These are phyloP conservation scores for Athripsodes cinereus DNA, from an alignment of 2,888 invertebrate species.

Conservation along the genomic window DNA sequence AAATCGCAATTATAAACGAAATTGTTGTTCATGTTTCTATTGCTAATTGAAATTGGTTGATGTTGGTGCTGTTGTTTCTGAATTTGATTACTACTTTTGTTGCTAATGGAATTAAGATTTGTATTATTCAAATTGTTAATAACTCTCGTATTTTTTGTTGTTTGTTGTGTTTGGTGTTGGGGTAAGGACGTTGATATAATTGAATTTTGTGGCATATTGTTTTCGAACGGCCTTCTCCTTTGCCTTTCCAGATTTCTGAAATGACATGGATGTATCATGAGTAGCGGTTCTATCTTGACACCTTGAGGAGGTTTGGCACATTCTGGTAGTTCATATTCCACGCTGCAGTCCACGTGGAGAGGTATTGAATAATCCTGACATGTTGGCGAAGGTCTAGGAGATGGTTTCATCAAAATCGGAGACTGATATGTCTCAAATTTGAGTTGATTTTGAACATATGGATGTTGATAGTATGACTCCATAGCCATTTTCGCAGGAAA, in stretches of 20 bases:
- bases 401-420: conserved; percentile 17
- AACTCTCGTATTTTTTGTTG: not conserved
- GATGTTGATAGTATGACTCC: conserved; percentile 17
- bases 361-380: conserved; percentile 57
- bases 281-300: conserved; percentile 58
- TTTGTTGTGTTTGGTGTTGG: not conserved
- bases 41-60: not conserved
- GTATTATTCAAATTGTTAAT: not conserved
- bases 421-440: conserved; percentile 15
- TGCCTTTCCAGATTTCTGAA: conserved; percentile 67
- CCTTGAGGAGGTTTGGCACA: conserved; percentile 67
- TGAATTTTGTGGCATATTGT: conserved; percentile 51
- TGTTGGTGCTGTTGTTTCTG: not conserved
- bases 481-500: conserved; percentile 23
- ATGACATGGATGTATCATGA: conserved; percentile 72
- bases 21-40: not conserved
- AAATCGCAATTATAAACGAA: not conserved
- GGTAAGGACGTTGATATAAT: not conserved
- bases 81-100: no score
- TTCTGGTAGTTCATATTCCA: conserved; percentile 69
- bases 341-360: conserved; percentile 69
- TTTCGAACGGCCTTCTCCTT: conserved; percentile 61
- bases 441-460: conserved; percentile 15
- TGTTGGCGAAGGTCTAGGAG: conserved; percentile 10
- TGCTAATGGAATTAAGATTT: no score